phyloP scores from a whole-genome alignment of 2,113 vertebrate genomes.

The Chionis minor region DNA sequence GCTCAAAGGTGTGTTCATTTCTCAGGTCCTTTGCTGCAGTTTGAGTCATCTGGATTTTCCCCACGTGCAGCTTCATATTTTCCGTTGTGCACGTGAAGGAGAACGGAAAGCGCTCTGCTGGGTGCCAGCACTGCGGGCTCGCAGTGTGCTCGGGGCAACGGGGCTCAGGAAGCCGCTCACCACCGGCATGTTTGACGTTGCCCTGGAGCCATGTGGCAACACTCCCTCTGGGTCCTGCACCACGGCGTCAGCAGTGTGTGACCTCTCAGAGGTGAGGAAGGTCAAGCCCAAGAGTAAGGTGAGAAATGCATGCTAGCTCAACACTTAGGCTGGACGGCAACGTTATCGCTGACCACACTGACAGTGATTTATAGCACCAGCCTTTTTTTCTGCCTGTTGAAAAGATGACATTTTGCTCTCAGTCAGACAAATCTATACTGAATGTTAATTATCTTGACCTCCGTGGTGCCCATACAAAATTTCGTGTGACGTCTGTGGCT shows the following conservation, averaged over 20 bases:
- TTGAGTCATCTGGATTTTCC: not conserved
- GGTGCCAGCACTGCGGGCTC: not conserved
- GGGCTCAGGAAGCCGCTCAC: not conserved
- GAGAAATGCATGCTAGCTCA: not conserved
- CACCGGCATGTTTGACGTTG: rapidly evolving
- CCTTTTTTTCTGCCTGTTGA: not conserved
- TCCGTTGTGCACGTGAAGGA: not conserved
- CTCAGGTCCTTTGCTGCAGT: not conserved
- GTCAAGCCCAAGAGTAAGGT: not conserved
- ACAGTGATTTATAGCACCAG: not conserved
- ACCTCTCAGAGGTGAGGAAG: not conserved
- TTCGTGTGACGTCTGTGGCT: not conserved
- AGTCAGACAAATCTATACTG: not conserved
- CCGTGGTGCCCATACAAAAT: not conserved
- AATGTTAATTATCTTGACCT: not conserved
- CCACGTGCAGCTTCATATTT: not conserved
- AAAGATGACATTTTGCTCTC: not conserved
- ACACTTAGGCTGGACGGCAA: not conserved
- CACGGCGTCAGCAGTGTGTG: not conserved
- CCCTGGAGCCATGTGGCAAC: not conserved
- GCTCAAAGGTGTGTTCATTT: not conserved
- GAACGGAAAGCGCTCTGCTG: not conserved
- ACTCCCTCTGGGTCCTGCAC: not conserved
- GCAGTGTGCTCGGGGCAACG: rapidly evolving
- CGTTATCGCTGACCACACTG: rapidly evolving